Conservation (phyloP, 1,140 invertebrate genomes). For the Thaumetopoea pityocampa region DNA sequence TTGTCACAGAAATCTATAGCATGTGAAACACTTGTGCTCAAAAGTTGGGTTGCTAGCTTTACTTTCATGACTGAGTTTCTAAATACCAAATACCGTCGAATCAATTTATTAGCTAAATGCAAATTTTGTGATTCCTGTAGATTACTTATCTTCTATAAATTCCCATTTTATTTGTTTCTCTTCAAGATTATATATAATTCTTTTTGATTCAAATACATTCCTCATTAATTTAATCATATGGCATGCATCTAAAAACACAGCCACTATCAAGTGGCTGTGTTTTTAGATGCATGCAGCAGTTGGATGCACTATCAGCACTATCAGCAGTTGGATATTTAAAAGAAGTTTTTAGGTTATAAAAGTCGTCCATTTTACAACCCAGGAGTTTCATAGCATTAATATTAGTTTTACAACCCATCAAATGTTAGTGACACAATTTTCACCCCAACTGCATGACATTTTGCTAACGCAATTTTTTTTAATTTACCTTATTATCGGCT, state of each 20-base stretch:
- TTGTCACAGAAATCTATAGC: not conserved
- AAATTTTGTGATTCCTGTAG: constrained; percentile 1
- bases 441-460: not conserved
- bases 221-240: constrained; percentile 24
- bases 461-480: constrained; percentile 2
- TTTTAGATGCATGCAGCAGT: too few relatives aligned
- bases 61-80: constrained; percentile 2
- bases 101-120: constrained; percentile 6
- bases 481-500: constrained; percentile 11
- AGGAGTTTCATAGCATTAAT: constrained; percentile 11
- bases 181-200: constrained; percentile 9
- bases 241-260: constrained; percentile 17
- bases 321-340: constrained; percentile 12
- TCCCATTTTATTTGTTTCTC: constrained; percentile 2
- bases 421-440: constrained; percentile 15
- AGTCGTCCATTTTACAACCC: constrained; percentile 16
- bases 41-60: constrained; percentile 5
- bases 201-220: constrained; percentile 19
- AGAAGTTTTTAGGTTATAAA: constrained; percentile 8
- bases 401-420: constrained; percentile 19
- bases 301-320: too few relatives aligned
- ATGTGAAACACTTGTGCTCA: not conserved
- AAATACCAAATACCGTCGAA: not conserved
- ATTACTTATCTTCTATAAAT: not conserved
- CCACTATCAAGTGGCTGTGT: too few relatives aligned